Evolutionary conservation across 2,888 invertebrate genomes (phyloP).

Genomic region (Glyphotaelius pellucidus): DNA sequence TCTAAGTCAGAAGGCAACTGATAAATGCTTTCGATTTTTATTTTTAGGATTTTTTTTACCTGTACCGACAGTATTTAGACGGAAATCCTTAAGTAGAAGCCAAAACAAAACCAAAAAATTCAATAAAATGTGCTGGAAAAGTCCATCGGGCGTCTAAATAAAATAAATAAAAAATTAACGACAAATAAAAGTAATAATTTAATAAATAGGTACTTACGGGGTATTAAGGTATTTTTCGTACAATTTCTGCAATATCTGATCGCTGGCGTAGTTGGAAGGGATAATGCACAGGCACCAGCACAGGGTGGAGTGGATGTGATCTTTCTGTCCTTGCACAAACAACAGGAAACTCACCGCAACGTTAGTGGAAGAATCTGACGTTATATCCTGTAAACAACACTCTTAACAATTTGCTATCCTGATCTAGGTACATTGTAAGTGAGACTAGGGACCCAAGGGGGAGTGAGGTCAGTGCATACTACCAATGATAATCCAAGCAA

Average conservation of each 20-base stretch:
- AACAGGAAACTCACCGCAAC: constrained; percentile 47
- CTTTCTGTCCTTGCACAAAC: constrained; percentile 51
- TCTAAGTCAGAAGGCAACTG: too few relatives aligned
- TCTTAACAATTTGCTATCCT: not conserved
- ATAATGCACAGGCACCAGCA: constrained; percentile 58
- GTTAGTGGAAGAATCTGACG: constrained; percentile 26
- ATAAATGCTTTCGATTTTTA: too few relatives aligned
- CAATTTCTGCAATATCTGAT: constrained; percentile 52
- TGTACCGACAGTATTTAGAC: too few relatives aligned
- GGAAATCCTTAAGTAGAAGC: too few relatives aligned
- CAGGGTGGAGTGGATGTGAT: constrained; percentile 53
- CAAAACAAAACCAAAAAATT: too few relatives aligned
- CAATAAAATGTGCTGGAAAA: too few relatives aligned
- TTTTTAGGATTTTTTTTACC: too few relatives aligned
- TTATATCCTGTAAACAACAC: constrained; percentile 35
- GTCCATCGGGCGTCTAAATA: too few relatives aligned
- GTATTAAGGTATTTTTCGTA: constrained; percentile 43
- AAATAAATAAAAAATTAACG: not conserved
- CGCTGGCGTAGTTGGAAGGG: constrained; percentile 61
- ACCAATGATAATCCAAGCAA: too few relatives aligned
- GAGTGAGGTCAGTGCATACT: too few relatives aligned
- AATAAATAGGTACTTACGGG: constrained; percentile 45
- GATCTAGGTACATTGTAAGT: not conserved
- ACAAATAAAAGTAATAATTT: not conserved
- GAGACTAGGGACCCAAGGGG: too few relatives aligned